Base-by-base conservation (phyloP, 1,140 invertebrate species). In the Thalassaphorura encarpata region DNA sequence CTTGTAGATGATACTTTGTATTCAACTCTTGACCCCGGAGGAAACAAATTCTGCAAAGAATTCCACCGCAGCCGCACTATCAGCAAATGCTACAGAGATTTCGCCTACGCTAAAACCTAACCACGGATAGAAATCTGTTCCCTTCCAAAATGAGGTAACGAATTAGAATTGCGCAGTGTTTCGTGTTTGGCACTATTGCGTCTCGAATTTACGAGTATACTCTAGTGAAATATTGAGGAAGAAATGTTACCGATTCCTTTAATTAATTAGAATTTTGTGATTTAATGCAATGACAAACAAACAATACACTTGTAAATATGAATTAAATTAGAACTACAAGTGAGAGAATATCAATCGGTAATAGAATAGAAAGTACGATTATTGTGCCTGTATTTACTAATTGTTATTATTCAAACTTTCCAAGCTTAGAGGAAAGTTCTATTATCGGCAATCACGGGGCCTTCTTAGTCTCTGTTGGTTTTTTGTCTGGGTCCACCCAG, bases 401-500 rank as follows among this genome's bases (percentile, higher is more conserved):
- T 36, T 36, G n/a, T 36, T 36, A 36, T 36, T 11, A 36, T 36
- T 8, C 8, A n/a, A 36, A 36, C 33, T 11, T n/a, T 8, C 33
- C n/a, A n/a, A 8, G 8, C 8, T n/a, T n/a, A 11, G 8, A 36
- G n/a, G 33, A 8, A 11, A 11, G 33, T 36, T 36, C 8, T 36
- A 8, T n/a, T 36, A 8, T 36, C 8, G 8, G 8, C 33, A n/a
- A n/a, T 36, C 8, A 36, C 8, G 33, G 8, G n/a, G 33, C 8
- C 52, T 36, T 54, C 18, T 24, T 23, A 1, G 43, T 21, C 18
- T 56, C 31, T 54, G 33, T 33, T 19, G 31, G 2, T 46, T 42
- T 62, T 62, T 16, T 33, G 29, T 19, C 23, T n/a, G 23, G 47
- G 57, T 13, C 54, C 65, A 31, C 68, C 71, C n/a, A 94, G 71